Base-by-base conservation (phyloP, 2,888 invertebrate species). In the Hermodice carunculata region DNA sequence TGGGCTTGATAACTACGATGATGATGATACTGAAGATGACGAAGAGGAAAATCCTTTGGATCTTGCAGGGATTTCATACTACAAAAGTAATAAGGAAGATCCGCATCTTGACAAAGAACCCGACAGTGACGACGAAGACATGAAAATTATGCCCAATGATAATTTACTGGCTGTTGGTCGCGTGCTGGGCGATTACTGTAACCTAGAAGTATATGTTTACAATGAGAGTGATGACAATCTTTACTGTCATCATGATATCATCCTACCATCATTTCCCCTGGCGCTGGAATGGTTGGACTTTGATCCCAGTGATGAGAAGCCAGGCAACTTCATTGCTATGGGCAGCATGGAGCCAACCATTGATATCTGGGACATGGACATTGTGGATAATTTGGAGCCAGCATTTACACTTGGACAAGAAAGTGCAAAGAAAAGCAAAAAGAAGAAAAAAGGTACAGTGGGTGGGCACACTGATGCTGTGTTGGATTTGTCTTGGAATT, bases 351-450 rank as follows among this genome's bases (percentile, higher is more conserved):
- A 92, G 69, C 93, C 96, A 0, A 90, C 93, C 44, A 96, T 98
- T 62, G 93, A 95, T 77, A 91, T 98, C n/a, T 99, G 98, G 97
- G 97, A 98, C 86, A 86, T 98, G 46, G 98, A 98, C 86, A 89
- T 98, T 64, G 92, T 97, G 72, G 95, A 98, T 82, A 92, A 92
- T 64, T 87, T 97, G 43, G 95, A 96, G 81, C 96, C 98, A 0
- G 92, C 92, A 0, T 93, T 92, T 81, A 92, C 91, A 75, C 88
- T 98, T 29, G 46, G 19, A 2, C 82, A 81, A 14, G 93, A 89
- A 69, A 92, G 91, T 76, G 90, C 90, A 1, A 92, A 89, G 80
- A 92, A 91, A 78, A 93, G 92, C 85, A 92, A 91, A 72, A 90
- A 78, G 61, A 82, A 82, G 65, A 68, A 66, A 70, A 77, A 78